These are phyloP conservation scores for Protobothrops mucrosquamatus DNA, from an alignment of 2,113 vertebrate species.

Conservation along the genomic window DNA sequence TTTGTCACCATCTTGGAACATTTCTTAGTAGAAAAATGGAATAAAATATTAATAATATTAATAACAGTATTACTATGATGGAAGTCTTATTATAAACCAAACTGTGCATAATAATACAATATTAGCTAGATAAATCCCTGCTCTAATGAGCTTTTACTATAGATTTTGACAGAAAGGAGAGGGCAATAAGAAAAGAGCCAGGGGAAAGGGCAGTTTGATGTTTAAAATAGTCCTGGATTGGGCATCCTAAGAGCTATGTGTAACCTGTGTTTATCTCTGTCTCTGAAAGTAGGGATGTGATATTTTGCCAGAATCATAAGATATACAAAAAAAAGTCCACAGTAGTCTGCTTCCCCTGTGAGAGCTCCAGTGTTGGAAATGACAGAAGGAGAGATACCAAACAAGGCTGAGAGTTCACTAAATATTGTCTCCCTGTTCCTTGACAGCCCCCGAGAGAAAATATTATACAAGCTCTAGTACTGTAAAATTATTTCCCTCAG, in stretches of 20 bases:
- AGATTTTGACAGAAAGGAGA: background rate
- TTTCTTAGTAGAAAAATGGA: background rate
- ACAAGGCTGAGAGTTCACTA: background rate
- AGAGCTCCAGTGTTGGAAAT: background rate
- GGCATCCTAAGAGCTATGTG: background rate
- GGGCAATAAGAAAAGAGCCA: background rate
- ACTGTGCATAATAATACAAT: too few species aligned
- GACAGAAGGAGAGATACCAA: background rate
- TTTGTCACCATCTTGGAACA: background rate
- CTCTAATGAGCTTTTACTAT: background rate
- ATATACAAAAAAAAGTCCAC: background rate
- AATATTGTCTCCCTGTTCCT: background rate
- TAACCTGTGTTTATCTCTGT: background rate
- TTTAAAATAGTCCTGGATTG: background rate
- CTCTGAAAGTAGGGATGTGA: background rate
- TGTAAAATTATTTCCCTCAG: background rate
- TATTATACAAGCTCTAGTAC: background rate
- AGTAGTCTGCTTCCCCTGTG: background rate
- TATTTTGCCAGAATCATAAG: background rate
- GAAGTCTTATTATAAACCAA: background rate
- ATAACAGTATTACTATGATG: background rate
- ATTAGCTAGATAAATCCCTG: background rate
- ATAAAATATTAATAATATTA: background rate
- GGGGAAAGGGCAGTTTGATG: background rate
- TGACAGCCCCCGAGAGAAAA: background rate